Base-by-base conservation (phyloP, 1,140 invertebrate genomes). In the Calliphora vicina region DNA sequence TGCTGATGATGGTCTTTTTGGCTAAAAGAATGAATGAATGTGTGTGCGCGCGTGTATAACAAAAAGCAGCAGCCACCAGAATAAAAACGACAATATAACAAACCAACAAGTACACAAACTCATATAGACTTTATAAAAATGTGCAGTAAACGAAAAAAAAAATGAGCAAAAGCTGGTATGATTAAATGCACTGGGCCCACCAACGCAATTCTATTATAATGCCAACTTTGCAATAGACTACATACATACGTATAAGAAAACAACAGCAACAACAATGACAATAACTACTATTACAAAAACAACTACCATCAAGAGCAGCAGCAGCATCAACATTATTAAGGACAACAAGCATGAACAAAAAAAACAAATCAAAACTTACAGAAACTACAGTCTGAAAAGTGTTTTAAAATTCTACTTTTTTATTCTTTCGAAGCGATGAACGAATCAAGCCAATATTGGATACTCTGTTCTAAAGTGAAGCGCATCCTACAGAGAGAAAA, bases 151-250 rank as follows among this genome's bases (percentile, higher is more conserved):
- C 35, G 35, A 15, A 78, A 78, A 35, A 35, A 35, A 35, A 76
- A 78, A 43, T 78, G 35, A 78, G 43, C 74, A 78, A 78, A 78
- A 78, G 74, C 74, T 78, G 20, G 61, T 78, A 23, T 78, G 74
- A 78, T 78, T 78, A 78, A 78, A 78, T 78, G 74, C 74, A 78
- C 42, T 78, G 74, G 74, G 74, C 74, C 74, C 35, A 78, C 74
- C 74, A 78, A 78, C 35, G 74, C 74, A 78, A 78, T 78, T 78
- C 17, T 67, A 25, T 67, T 67, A 67, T 67, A 67, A 67, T 67
- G 61, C 61, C 61, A 67, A 67, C 61, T 67, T 67, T 67, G 61
- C 61, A 67, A 67, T 23, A 25, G n/a, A 67, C n/a, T 67, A 67
- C 61, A 17, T 20, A 50, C 12, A 50, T 17, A n/a, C 45, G 15